Conservation (phyloP, 1,140 invertebrate genomes). For the Drosophila takahashii region DNA sequence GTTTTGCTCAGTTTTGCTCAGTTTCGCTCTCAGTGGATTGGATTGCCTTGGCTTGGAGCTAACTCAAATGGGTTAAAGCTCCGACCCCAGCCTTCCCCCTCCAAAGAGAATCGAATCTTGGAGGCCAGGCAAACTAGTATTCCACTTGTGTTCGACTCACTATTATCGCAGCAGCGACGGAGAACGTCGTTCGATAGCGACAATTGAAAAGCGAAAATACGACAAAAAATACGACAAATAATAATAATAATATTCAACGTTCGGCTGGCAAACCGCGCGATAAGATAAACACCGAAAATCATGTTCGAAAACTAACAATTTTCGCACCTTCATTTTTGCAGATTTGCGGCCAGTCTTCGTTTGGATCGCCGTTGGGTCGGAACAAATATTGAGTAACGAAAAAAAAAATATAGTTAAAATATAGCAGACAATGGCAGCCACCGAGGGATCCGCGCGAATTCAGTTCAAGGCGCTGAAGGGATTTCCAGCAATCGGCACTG, state of each 20-base stretch:
- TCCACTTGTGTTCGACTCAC: conserved; percentile 21
- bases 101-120: neutral
- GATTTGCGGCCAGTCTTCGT: conserved; percentile 15
- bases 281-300: conserved; percentile 43
- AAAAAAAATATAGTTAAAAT: neutral
- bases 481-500: conserved; percentile 85
- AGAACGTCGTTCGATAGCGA: conserved; percentile 33
- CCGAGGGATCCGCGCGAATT: conserved; percentile 58
- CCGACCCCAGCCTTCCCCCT: neutral
- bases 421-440: conserved; percentile 14
- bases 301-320: conserved; percentile 10
- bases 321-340: conserved; percentile 15
- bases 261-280: conserved; percentile 1
- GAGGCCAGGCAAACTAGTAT: conserved; percentile 1
- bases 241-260: conserved; percentile 13
- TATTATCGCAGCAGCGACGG: conserved; percentile 25
- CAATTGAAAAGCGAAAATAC: conserved; percentile 20
- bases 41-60: conserved; percentile 13
- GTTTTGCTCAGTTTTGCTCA: conserved; percentile 12
- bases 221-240: conserved; percentile 19
- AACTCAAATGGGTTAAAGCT: conserved; percentile 33
- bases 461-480: conserved; percentile 78
- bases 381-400: neutral
- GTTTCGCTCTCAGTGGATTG: neutral
- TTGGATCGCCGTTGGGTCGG: neutral